phyloP scores from a whole-genome alignment of 2,113 vertebrate genomes.

The Brachyhypopomus occidentalis region DNA sequence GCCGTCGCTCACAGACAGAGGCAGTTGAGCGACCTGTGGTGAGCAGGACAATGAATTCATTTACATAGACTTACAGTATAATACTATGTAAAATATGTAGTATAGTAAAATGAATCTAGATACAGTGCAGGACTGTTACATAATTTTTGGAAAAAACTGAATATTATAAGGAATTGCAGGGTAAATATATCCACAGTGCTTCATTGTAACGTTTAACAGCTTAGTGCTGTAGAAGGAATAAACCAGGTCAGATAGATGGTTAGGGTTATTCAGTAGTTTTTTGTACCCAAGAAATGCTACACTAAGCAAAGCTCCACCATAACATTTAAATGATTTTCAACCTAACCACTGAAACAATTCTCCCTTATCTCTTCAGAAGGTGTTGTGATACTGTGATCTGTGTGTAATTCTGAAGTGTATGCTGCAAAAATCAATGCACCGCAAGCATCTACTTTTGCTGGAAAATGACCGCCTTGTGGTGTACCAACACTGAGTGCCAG shows the following conservation, averaged over 20 bases:
- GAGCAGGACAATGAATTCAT: background rate
- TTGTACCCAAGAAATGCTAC: background rate
- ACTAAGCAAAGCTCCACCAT: background rate
- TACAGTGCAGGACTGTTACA: background rate
- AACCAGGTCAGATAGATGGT: background rate
- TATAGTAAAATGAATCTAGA: background rate
- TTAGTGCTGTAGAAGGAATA: background rate
- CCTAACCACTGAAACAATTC: background rate
- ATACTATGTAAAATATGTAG: background rate
- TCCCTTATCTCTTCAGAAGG: background rate
- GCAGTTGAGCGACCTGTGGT: constrained; percentile 89
- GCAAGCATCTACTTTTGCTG: too few species aligned
- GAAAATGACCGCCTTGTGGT: too few species aligned
- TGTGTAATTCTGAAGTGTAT: too few species aligned
- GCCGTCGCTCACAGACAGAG: constrained; percentile 90
- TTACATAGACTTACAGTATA: background rate
- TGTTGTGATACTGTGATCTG: too few species aligned
- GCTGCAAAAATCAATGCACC: too few species aligned
- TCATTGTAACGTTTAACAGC: background rate
- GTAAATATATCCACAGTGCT: background rate
- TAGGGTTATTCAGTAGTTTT: background rate
- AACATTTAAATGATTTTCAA: background rate
- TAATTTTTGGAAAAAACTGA: background rate
- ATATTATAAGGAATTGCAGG: background rate
- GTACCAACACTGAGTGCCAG: too few species aligned